Conservation (phyloP, 2,888 invertebrate species). For the Bombyx huttoni region DNA sequence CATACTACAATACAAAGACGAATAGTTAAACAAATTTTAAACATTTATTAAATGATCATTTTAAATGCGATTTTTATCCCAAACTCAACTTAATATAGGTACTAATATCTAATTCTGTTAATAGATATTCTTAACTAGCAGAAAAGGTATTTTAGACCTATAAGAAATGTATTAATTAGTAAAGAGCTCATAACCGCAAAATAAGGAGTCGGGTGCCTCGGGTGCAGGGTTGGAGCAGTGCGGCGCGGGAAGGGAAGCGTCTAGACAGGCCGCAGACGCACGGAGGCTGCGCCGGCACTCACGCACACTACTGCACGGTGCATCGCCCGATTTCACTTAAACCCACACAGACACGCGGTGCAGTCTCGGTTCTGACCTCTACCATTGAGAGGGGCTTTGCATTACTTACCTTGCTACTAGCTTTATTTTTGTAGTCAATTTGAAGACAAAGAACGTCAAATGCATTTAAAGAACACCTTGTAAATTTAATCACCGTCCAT, state of each 20-base stretch:
- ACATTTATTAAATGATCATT: no score
- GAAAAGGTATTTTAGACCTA: no score
- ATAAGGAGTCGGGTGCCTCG: conserved; percentile 6
- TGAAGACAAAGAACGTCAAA: not conserved
- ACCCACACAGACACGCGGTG: conserved; percentile 17
- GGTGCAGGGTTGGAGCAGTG: conserved; percentile 14
- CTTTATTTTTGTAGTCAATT: conserved; percentile 5
- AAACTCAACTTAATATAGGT: no score
- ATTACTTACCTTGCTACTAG: conserved; percentile 22
- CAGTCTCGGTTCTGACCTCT: conserved; percentile 36
- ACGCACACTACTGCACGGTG: conserved; percentile 40
- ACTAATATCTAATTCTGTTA: no score
- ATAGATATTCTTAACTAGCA: no score
- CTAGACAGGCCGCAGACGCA: conserved; percentile 70
- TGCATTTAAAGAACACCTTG: not conserved
- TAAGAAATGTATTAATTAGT: not conserved
- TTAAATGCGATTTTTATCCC: no score
- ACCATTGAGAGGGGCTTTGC: conserved; percentile 30
- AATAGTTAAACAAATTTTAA: no score
- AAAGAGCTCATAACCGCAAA: not conserved
- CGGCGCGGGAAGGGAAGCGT: conserved; percentile 35
- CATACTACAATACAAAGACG: no score
- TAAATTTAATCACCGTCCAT: not conserved
- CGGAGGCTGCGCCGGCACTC: conserved; percentile 58
- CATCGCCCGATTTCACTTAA: conserved; percentile 38